Conservation (phyloP, 2,797 vertebrate species). For the Pangasius krempfi region DNA sequence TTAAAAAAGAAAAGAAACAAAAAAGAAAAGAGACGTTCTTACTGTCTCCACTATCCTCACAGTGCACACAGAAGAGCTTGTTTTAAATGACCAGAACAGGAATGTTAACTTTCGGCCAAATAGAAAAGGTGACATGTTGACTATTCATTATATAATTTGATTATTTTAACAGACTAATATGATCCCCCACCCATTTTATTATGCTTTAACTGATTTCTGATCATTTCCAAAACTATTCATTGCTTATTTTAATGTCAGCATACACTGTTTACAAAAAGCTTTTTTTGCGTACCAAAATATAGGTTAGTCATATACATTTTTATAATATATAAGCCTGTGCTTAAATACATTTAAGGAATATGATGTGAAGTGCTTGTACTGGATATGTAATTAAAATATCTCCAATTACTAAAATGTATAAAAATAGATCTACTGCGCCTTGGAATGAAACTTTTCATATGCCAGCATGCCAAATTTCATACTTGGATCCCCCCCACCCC, state of each 20-base stretch:
- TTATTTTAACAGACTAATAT: not conserved
- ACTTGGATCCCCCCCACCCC: not conserved
- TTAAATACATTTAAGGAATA: not conserved
- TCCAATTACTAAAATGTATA: not conserved
- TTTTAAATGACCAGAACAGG: slow-evolving; percentile 21
- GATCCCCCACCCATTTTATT: not conserved
- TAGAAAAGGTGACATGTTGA: not conserved
- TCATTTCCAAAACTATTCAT: not conserved
- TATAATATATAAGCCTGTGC: too few species aligned
- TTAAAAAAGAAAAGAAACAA: not conserved
- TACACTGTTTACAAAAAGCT: not conserved
- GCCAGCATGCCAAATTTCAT: not conserved
- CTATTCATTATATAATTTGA: not conserved
- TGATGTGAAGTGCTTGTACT: not conserved
- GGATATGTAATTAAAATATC: not conserved
- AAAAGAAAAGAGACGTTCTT: not conserved
- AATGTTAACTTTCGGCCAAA: slow-evolving; percentile 12
- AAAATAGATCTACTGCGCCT: not conserved
- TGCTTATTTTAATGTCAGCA: not conserved
- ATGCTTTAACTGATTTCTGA: not conserved
- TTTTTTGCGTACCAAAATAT: not conserved
- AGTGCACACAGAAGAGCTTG: not conserved
- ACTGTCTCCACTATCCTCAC: not conserved
- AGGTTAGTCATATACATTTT: not conserved
- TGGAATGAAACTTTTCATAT: not conserved